Evolutionary conservation across 2,113 vertebrate genomes (phyloP), one percentile per base, ranked within the genome.

Genomic region (Toxostoma redivivum): DNA sequence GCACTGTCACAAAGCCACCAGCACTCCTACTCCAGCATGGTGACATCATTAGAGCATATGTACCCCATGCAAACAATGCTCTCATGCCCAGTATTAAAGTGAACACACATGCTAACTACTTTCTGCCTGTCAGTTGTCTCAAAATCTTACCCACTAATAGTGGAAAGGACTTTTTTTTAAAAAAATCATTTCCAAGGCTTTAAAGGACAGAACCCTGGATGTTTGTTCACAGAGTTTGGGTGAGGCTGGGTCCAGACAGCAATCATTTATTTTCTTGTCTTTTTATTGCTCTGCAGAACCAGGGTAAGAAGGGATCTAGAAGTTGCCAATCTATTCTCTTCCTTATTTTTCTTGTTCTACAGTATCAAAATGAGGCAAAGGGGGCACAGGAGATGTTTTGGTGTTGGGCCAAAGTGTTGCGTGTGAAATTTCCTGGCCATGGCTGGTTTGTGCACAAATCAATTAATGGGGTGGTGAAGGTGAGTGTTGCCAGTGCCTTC

Each of bases 1-100:
- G 31, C 83, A 53, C 40, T 74, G 56, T 78, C 37, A 21, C 71
- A 95, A 92, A 88, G 62, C 60, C 85, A 85, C 60, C 67, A 95
- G 53, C 3, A 1, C 61, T 88, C 42, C 83, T 61, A 4, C 47
- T 86, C 67, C 67, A 69, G 81, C 2, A 0, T 76, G 81, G 65
- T 91, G 94, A 94, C 78, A 92, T 88, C 88, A 84, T 91, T 79
- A 87, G 24, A 89, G 81, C 69, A 88, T 92, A 86, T 86, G 91
- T 79, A 66, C 47, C 69, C 73, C 82, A 64, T 90, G 86, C 91
- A 92, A 86, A 88, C 77, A 93, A 67, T 61, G 61, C 24, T 74
- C 45, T 81, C 45, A 11, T 53, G 69, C 86, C 89, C 84, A 81
- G 25, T 65, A 81, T 45, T 73, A 84, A 84, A 96, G 81, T 17